Evolutionary conservation across 1,140 invertebrate genomes (phyloP), one percentile per base, ranked within the genome.

Genomic region (Brachionus sp.): DNA sequence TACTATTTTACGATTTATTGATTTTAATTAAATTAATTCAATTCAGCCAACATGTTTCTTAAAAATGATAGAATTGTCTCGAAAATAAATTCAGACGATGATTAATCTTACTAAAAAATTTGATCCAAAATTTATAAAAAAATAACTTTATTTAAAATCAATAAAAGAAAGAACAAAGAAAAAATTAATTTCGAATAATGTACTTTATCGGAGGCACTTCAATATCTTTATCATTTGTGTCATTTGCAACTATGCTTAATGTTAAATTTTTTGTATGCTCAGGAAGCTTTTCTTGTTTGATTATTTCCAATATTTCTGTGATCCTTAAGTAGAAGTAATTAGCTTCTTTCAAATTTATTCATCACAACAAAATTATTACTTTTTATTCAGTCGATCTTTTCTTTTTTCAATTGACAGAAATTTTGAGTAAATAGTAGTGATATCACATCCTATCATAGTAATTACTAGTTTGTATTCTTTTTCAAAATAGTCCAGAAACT

Each of bases 401-500:
- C 19, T 19, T 29, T 75, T 75, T 75, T 75, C 70, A 13, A 46
- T 46, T 46, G 70, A 75, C 5, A 75, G 23, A n/a, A 29, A 75
- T 19, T 46, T 75, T 75, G 70, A 44, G 23, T 75, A 82, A 29
- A 82, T 82, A 3, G 46, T 64, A 13, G 70, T n/a, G 12, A 35
- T 95, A 29, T 96, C 96, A 87, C 98, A 96, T 12, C 96, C 98
- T 75, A 99, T 88, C 97, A 99, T 99, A 0, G 96, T 97, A 16
- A 98, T 96, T 87, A 98, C 95, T 23, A 98, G 89, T 85, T 95
- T 93, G 86, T 97, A 92, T 85, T 94, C 91, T 86, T 91, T 90
- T 88, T 97, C 93, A 90, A 99, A 98, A 89, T 97, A 95, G 86
- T 96, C 93, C 39, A 99, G 90, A 88, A 99, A 97, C 88, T 98